Conservation (phyloP, 2,888 invertebrate genomes). For the Sericinus montela region DNA sequence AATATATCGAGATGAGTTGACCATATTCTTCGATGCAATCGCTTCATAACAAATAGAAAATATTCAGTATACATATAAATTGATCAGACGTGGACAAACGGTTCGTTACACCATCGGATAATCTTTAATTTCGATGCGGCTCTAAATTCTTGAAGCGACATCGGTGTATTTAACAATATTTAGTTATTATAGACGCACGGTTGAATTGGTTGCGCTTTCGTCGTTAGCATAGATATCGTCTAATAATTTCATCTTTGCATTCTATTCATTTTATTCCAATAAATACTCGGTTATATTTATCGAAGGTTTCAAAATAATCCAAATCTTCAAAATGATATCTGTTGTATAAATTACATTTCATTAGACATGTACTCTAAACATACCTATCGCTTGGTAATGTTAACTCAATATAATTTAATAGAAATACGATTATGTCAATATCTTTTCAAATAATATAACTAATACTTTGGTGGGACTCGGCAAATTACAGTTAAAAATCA, state of each 20-base stretch:
- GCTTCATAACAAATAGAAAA: too few relatives aligned
- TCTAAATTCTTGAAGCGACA: not conserved
- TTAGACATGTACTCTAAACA: not conserved
- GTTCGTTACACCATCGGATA: not conserved
- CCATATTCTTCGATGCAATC: too few relatives aligned
- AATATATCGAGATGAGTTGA: too few relatives aligned
- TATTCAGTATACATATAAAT: not conserved
- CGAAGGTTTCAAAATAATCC: not conserved
- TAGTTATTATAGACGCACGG: not conserved
- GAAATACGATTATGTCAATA: too few relatives aligned
- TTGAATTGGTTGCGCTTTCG: constrained; percentile 1
- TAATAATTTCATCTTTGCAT: constrained; percentile 10
- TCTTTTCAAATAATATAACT: too few relatives aligned
- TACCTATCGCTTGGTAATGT: not conserved
- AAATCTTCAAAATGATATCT: not conserved
- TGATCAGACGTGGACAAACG: not conserved
- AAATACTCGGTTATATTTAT: constrained; percentile 3
- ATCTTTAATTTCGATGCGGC: constrained; percentile 3
- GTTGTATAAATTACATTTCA: not conserved
- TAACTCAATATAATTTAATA: not conserved
- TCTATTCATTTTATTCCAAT: not conserved
- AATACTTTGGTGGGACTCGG: too few relatives aligned
- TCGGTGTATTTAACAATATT: not conserved
- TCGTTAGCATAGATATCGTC: constrained; percentile 9
- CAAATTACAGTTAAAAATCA: too few relatives aligned